Base-by-base conservation (phyloP, 92 coral and sea anemone genomes). In the Paragorgia papillata region DNA sequence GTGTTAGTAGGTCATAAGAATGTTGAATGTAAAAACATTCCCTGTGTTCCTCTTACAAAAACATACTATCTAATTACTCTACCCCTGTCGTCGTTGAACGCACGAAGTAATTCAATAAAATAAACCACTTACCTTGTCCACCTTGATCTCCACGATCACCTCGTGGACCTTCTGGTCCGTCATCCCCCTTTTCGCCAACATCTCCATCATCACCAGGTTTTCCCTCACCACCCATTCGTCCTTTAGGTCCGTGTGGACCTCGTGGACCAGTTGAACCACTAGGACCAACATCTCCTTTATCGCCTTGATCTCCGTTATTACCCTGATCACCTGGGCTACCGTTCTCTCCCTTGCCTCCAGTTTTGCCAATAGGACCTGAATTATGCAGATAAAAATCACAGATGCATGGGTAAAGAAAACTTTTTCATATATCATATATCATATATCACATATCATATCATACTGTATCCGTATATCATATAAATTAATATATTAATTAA, bases 261-360 rank as follows among this genome's bases (percentile, higher is more conserved):
- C 39, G 33, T 22, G 13, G 20, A 65, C 92, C 92, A 30, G 77
- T 75, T 18, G 39, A 63, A 41, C 92, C 92, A n/a, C 0, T 18
- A 17, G 75, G 62, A 43, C 89, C 88, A 51, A 25, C 14, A 14
- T n/a, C 60, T 34, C 96, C 96, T 9, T 39, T 74, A 22, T 29
- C 22, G 32, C 96, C 96, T 15, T 80, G 33, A 22, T 29, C 22
- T 43, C 96, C 96, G 18, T 80, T 25, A 7, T 73, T 69, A 0
- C 97, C 97, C n/a, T 34, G 40, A 18, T 64, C 43, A 9, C 43
- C 43, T 37, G 43, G 43, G 4, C 5, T 4, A 37, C 43, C 43
- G 43, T 37, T 9, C 19, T 10, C 7, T 3, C 73, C 73, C 12
- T 66, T 40, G 1, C 40, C 73, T 7, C 73, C 73, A 66, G 28